phyloP scores from a whole-genome alignment of 2,797 vertebrate species.

The Pseudochromis fuscus region DNA sequence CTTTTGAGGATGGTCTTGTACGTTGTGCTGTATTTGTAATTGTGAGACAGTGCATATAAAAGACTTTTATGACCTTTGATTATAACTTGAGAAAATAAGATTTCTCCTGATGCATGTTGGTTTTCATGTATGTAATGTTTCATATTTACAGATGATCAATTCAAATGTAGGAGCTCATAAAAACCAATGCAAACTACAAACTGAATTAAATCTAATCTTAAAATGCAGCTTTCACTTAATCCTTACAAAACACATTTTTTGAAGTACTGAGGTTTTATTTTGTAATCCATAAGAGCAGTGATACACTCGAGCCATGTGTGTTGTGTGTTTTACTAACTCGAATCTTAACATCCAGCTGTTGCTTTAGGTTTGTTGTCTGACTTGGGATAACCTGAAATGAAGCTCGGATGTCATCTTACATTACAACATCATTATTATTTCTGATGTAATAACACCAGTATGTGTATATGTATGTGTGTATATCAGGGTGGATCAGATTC shows the following conservation, averaged over 20 bases:
- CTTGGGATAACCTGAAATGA: conserved; percentile 55
- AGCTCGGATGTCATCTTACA: conserved; percentile 4
- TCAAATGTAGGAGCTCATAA: background rate
- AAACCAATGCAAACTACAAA: background rate
- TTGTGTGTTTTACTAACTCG: conserved; percentile 58
- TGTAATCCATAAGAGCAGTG: conserved; percentile 1
- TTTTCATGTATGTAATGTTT: conserved; percentile 4
- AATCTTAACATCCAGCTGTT: conserved; percentile 43
- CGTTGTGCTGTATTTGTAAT: background rate
- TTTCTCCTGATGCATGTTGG: background rate
- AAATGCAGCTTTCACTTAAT: conserved; percentile 3
- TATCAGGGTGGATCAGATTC: conserved; percentile 97
- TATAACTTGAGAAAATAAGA: background rate
- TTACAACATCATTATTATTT: conserved; percentile 30
- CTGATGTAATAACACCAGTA: conserved; percentile 18
- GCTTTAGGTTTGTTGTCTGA: conserved; percentile 68
- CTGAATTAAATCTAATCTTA: background rate
- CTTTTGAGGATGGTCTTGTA: background rate
- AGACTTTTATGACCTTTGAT: background rate
- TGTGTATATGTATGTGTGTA: conserved; percentile 40
- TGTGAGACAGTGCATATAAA: background rate
- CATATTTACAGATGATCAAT: background rate
- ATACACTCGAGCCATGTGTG: conserved; percentile 16
- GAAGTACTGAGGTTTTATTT: background rate
- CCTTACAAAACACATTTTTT: background rate